phyloP scores from a whole-genome alignment of 2,113 vertebrate genomes.

The Triplophysa siluroides region DNA sequence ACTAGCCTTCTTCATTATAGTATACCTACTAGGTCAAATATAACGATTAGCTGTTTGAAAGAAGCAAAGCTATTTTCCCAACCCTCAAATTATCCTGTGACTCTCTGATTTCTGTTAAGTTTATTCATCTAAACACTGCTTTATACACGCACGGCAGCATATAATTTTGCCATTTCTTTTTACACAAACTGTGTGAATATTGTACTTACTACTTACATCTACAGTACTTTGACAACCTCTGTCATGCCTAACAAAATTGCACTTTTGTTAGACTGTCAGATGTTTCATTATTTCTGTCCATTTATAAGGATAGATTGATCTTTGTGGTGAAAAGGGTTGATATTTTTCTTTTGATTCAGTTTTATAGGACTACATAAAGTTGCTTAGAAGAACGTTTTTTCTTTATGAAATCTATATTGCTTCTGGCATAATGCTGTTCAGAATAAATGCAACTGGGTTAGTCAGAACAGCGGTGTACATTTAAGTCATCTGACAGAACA shows the following conservation, averaged over 20 bases:
- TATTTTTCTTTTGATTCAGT: constrained; percentile 13
- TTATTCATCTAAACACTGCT: neutral
- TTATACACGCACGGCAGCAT: neutral
- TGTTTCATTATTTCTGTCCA: constrained; percentile 28
- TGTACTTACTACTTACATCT: neutral
- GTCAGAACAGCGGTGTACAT: neutral
- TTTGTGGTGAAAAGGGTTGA: constrained; percentile 1
- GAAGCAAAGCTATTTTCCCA: neutral
- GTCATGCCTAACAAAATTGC: constrained; percentile 11
- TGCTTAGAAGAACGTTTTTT: neutral
- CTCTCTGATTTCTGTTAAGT: neutral
- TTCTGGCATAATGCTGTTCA: neutral
- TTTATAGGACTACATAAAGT: neutral
- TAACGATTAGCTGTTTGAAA: neutral
- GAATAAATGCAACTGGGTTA: neutral
- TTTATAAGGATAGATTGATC: neutral
- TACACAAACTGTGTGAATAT: neutral
- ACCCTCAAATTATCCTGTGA: neutral
- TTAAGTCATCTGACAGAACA: neutral
- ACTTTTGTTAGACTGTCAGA: neutral
- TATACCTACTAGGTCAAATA: neutral
- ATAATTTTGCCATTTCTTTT: neutral
- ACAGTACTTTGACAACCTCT: neutral
- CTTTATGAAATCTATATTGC: neutral
- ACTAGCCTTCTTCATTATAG: too few species aligned